phyloP scores from a whole-genome alignment of 2,113 vertebrate genomes.

The Chrysemys picta region DNA sequence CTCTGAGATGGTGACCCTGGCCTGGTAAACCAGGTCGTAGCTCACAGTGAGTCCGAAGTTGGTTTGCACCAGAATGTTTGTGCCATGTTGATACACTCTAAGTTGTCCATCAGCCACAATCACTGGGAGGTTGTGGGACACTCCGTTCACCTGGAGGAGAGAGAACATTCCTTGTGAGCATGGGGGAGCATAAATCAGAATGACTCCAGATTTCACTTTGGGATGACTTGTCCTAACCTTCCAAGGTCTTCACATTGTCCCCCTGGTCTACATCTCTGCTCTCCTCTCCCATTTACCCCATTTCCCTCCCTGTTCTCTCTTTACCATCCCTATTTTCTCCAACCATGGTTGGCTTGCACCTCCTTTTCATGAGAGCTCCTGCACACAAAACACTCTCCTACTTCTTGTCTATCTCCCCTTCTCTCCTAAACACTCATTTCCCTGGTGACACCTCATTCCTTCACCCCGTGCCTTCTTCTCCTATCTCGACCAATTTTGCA shows the following conservation, averaged over 20 bases:
- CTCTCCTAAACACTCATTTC: background rate
- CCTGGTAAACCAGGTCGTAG: constrained; percentile 67
- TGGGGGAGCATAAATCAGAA: background rate
- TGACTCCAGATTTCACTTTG: background rate
- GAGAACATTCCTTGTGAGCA: background rate
- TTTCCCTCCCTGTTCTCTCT: background rate
- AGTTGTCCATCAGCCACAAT: constrained; percentile 50
- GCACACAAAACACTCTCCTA: background rate
- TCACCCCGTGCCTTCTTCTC: background rate
- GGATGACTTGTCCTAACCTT: background rate
- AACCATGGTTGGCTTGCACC: no score
- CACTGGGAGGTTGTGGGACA: constrained; percentile 54
- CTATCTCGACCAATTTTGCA: constrained; percentile 27
- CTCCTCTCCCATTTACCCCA: background rate
- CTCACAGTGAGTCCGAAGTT: constrained; percentile 63
- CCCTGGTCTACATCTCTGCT: background rate
- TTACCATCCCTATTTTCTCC: background rate
- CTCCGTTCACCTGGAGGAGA: constrained; percentile 54
- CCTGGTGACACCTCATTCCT: background rate
- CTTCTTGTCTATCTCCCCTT: background rate
- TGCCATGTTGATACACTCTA: constrained; percentile 42
- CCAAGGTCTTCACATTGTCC: background rate
- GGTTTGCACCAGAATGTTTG: constrained; percentile 28
- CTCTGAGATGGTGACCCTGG: constrained; percentile 58
- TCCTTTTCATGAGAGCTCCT: no score